These are phyloP conservation scores for Alcedo atthis DNA, from an alignment of 2,797 vertebrate genomes.

Conservation along the genomic window DNA sequence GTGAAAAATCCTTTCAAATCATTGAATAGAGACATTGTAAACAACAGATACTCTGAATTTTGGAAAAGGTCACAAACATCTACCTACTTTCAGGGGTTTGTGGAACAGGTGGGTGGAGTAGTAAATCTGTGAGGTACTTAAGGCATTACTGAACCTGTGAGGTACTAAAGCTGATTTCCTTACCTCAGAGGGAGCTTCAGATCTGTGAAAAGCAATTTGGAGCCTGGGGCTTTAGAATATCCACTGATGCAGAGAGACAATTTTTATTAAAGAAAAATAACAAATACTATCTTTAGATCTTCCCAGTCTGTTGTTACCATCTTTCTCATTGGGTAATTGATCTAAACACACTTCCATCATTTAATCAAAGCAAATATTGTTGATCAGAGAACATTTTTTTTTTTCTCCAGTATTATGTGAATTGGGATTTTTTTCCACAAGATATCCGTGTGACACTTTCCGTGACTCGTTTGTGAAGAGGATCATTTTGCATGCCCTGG, in stretches of 20 bases:
- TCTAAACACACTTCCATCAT: not conserved
- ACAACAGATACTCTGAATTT: not conserved
- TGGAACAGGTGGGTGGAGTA: not conserved
- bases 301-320: not conserved
- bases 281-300: not conserved
- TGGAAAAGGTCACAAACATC: not conserved
- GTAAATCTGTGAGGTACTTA: not conserved
- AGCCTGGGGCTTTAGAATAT: not conserved
- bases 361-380: slow-evolving; percentile 11
- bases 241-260: not conserved
- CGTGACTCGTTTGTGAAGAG: slow-evolving; percentile 3
- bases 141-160: not conserved
- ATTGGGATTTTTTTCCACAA: not conserved
- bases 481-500: not conserved
- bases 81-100: not conserved
- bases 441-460: slow-evolving; percentile 2
- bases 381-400: not conserved
- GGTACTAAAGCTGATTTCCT: not conserved
- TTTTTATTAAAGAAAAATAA: not conserved
- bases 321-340: not conserved
- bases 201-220: slow-evolving; percentile 7
- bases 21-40: not conserved
- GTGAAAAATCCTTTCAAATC: not conserved
- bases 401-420: not conserved
- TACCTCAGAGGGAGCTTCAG: not conserved